Base-by-base conservation (phyloP, 1,140 invertebrate genomes). In the Polypedilum pembai region DNA sequence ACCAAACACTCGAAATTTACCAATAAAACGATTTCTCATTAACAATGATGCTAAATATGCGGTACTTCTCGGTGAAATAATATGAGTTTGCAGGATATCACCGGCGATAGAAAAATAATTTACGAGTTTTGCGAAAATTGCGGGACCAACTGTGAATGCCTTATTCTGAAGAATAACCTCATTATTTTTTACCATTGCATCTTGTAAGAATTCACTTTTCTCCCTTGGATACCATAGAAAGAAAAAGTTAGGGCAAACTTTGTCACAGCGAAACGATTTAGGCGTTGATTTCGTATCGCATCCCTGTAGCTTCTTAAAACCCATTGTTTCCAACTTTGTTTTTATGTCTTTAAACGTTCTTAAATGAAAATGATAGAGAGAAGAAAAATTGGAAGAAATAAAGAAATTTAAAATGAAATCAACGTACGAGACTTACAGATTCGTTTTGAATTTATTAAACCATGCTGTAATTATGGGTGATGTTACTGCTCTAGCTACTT, bases 81-180 rank as follows among this genome's bases (percentile, higher is more conserved):
- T 85, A 78, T 93, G 91, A 0, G 90, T 92, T 77, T 92, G 87
- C 0, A 91, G 84, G 0, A 92, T 88, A n/a, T 88, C 89, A 3
- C 91, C 91, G 24, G 85, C 86, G 7, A 93, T 80, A 73, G 86
- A 83, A 75, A 87, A 85, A 8, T 86, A 85, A 0, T 86, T 84
- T 45, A 92, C 83, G 1, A 90, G 84, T 73, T 88, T 87, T 73
- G 86, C 87, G 74, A 92, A 84, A 3, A 88, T 86, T 0, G 90
- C 90, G 0, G 91, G 90, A 3, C 90, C 91, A 41, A 90, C 83
- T 76, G 90, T 91, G 77, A 92, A 88, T 40, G 91, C 89, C 74
- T 89, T 86, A 79, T 92, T 90, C 90, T 92, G 79, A 76, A 83
- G 80, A 18, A 82, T 82, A 73, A 82, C 79, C 18, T 76, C 77